These are phyloP conservation scores for Carlito syrichta DNA, from an alignment of 2,113 vertebrate genomes.

Conservation along the genomic window DNA sequence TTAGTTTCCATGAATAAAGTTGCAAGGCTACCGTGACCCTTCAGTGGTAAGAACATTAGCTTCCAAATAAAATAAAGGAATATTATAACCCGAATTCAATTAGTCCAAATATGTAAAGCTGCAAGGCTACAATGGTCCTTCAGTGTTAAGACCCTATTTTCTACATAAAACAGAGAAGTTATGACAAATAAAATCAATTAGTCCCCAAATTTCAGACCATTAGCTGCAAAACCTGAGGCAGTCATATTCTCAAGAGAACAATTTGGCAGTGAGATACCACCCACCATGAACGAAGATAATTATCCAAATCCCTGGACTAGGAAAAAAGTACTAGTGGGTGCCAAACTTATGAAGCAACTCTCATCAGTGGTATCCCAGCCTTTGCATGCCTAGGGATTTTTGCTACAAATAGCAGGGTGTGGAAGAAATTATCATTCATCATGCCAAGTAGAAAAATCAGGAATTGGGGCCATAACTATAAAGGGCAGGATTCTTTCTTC, in stretches of 20 bases:
- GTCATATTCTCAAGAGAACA: not conserved
- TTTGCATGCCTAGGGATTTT: not conserved
- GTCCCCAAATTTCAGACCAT: slow-evolving; percentile 29
- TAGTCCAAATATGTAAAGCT: not conserved
- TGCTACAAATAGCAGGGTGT: not conserved
- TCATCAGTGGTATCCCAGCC: not conserved
- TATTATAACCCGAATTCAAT: not conserved
- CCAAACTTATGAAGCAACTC: not conserved
- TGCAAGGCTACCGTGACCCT: not conserved
- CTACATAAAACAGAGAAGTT: not conserved
- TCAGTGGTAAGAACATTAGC: not conserved
- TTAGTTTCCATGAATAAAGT: not conserved
- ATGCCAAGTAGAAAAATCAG: not conserved
- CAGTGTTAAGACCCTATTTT: not conserved
- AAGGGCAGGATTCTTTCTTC: not conserved
- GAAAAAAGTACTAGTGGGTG: not conserved
- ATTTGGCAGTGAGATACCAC: slow-evolving; percentile 54
- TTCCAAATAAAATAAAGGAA: not conserved
- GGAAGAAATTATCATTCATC: not conserved
- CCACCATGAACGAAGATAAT: slow-evolving; percentile 52
- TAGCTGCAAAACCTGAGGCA: slow-evolving; percentile 25
- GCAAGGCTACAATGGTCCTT: not conserved
- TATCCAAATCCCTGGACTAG: slow-evolving; percentile 29
- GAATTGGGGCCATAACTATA: not conserved
- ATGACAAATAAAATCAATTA: slow-evolving; percentile 41